These are phyloP conservation scores for human (Homo sapiens) DNA, from an alignment of 2,113 vertebrate species.

Conservation along the genomic window GRCh38 chr13:71038501-71039000, in stretches of 20 bases:
- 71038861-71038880: not conserved
- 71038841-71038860: not conserved
- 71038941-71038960: too few relatives aligned
- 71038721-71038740: rapidly evolving
- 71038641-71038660: not conserved
- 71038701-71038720: not conserved
- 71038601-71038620: not conserved
- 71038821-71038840: not conserved
- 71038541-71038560: not conserved
- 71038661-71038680: not conserved
- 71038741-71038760: not conserved
- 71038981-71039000: too few relatives aligned
- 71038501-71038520: not conserved
- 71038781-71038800: not conserved
- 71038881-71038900: not conserved
- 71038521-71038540: not conserved
- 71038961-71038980: too few relatives aligned
- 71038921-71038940: too few relatives aligned
- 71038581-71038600: not conserved
- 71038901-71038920: not conserved
- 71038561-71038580: not conserved
- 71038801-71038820: not conserved
- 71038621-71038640: too few relatives aligned
- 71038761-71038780: not conserved
- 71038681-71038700: not conserved